Evolutionary conservation across 2,888 invertebrate genomes (phyloP).

Genomic region (Dasypogon diadema): DNA sequence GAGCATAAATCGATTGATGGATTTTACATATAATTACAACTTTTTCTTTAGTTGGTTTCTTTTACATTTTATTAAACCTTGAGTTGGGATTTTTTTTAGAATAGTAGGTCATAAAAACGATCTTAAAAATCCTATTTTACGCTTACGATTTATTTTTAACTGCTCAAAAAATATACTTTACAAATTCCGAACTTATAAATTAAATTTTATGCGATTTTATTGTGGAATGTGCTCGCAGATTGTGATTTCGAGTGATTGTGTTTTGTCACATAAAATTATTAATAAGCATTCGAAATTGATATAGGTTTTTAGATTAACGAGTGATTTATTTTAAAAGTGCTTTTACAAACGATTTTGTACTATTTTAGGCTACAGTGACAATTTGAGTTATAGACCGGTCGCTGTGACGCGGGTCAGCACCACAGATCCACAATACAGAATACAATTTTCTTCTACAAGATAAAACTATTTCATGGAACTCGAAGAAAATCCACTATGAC

Average conservation of each 20-base stretch:
- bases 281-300: neutral
- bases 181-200: slow-evolving; percentile 24
- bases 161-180: slow-evolving; percentile 37
- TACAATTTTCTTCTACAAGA: no score
- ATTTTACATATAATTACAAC: slow-evolving; percentile 10
- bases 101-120: slow-evolving; percentile 33
- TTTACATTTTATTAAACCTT: slow-evolving; percentile 20
- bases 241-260: slow-evolving; percentile 30
- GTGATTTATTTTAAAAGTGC: neutral
- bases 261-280: slow-evolving; percentile 1
- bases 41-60: slow-evolving; percentile 13
- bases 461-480: no score
- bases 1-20: slow-evolving; percentile 42
- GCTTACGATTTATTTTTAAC: slow-evolving; percentile 29
- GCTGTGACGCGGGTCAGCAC: no score
- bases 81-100: slow-evolving; percentile 19
- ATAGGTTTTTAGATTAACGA: neutral
- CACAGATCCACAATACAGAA: no score
- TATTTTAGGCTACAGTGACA: no score
- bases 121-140: slow-evolving; percentile 34
- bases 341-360: slow-evolving; percentile 13
- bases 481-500: no score
- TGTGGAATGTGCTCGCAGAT: slow-evolving; percentile 41
- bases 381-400: no score
- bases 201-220: neutral